Evolutionary conservation across 1,140 invertebrate species (phyloP).

Genomic region (Sweltsa coloradensis): DNA sequence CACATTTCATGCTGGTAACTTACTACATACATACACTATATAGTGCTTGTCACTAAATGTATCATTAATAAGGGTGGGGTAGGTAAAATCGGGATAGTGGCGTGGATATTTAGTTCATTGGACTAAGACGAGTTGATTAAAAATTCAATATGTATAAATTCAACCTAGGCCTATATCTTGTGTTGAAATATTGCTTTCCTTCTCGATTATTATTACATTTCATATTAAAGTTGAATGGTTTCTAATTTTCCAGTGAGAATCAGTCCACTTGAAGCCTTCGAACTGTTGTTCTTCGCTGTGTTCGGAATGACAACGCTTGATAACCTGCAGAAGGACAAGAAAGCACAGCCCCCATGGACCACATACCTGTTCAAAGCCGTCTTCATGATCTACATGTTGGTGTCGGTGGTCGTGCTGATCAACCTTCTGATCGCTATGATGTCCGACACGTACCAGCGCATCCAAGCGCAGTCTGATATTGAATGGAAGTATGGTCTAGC

Average conservation of each 20-base stretch:
- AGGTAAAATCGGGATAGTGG: too few relatives aligned
- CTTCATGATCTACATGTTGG: slow-evolving; percentile 94
- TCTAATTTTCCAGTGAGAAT: slow-evolving; percentile 54
- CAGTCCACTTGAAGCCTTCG: slow-evolving; percentile 81
- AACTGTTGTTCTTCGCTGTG: slow-evolving; percentile 94
- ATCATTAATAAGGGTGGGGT: too few relatives aligned
- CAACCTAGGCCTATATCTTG: too few relatives aligned
- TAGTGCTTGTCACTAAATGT: too few relatives aligned
- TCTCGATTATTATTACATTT: too few relatives aligned
- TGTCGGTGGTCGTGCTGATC: slow-evolving; percentile 94
- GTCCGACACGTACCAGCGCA: slow-evolving; percentile 98
- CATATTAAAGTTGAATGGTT: background rate
- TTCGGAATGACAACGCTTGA: slow-evolving; percentile 91
- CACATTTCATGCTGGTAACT: too few relatives aligned
- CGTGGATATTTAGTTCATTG: too few relatives aligned
- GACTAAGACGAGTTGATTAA: too few relatives aligned
- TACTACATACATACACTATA: too few relatives aligned
- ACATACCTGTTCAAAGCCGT: slow-evolving; percentile 71
- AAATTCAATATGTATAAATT: too few relatives aligned
- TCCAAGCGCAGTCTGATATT: slow-evolving; percentile 98
- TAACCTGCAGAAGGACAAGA: slow-evolving; percentile 57
- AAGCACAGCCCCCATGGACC: slow-evolving; percentile 58
- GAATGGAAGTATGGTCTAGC: slow-evolving; percentile 99
- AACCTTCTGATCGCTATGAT: slow-evolving; percentile 99
- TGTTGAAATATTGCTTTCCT: too few relatives aligned